Conservation (phyloP, 1,140 invertebrate species). For the Tetraneura akinire region DNA sequence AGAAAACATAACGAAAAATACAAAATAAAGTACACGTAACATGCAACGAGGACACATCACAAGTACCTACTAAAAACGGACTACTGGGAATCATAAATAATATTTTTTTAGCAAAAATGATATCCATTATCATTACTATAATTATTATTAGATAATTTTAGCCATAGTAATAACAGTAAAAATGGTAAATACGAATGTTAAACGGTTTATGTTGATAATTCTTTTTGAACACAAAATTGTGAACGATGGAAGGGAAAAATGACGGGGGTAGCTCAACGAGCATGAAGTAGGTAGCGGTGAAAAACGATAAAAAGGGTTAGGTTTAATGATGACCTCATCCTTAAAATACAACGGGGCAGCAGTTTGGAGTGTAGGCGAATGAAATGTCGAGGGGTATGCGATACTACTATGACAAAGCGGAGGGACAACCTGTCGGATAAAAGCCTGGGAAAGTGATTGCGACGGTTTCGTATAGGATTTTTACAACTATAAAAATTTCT, state of each 20-base stretch:
- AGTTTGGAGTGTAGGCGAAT: background rate
- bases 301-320: constrained; percentile 41
- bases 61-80: background rate
- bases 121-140: background rate
- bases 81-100: background rate
- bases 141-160: background rate
- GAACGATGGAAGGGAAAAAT: background rate
- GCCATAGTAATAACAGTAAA: background rate
- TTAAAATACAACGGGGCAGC: constrained; percentile 2
- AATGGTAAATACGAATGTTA: background rate
- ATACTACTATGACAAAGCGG: constrained; percentile 11
- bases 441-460: constrained; percentile 32
- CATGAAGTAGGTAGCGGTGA: background rate
- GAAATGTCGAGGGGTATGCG: background rate
- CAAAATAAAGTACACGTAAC: background rate
- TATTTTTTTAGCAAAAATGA: background rate
- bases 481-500: too few relatives aligned
- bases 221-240: background rate
- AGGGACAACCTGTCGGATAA: constrained; percentile 43
- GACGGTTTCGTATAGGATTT: background rate
- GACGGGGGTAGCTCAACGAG: background rate
- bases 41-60: background rate
- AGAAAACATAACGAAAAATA: too few relatives aligned
- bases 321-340: constrained; percentile 31
- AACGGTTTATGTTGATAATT: constrained; percentile 31